Base-by-base conservation (phyloP, 2,797 vertebrate genomes). In the Fratercula arctica region DNA sequence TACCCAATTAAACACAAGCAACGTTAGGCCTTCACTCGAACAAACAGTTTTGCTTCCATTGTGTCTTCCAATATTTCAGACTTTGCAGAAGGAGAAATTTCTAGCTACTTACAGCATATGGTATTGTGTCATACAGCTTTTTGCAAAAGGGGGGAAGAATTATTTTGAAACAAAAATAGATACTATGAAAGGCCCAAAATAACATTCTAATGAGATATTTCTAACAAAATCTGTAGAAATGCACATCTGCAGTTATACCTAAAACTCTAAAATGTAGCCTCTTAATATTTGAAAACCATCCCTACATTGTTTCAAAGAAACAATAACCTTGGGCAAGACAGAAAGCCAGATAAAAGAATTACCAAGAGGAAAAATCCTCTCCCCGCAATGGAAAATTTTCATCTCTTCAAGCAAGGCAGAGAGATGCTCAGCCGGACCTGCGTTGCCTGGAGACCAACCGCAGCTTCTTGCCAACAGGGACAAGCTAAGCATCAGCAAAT, bases 351-450 rank as follows among this genome's bases (percentile, higher is more conserved):
- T 85, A 92, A 93, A 96, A 96, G 77, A 96, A 96, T 83, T 74
- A 93, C 63, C 4, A 21, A 95, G 86, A 93, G 94, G 95, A 97
- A 98, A 97, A 97, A 97, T 82, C 92, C 93, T 95, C 95, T 96
- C 74, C 94, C 94, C 2, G 97, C 97, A 97, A 97, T 98, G 98
- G 97, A 98, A 98, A 98, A 96, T 98, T 98, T 98, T 97, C 97
- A 96, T 96, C 96, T 97, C 92, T 95, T 94, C 69, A 95, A 97
- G 97, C 95, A 95, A 93, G 95, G 94, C 96, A 94, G 35, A 70
- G 95, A 92, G 97, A 95, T 96, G 93, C 95, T 97, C 56, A 93
- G 85, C 89, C 54, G n/a, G 93, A 88, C 87, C 68, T 86, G 80
- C 17, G 97, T 97, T 98, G 97, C 98, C 95, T 97, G 87, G 97